A percentile compares a stretch with the other conserved stretches of the same genome.
Conservation (phyloP, 1,140 invertebrate species). For the Tetranychus urticae region DNA sequence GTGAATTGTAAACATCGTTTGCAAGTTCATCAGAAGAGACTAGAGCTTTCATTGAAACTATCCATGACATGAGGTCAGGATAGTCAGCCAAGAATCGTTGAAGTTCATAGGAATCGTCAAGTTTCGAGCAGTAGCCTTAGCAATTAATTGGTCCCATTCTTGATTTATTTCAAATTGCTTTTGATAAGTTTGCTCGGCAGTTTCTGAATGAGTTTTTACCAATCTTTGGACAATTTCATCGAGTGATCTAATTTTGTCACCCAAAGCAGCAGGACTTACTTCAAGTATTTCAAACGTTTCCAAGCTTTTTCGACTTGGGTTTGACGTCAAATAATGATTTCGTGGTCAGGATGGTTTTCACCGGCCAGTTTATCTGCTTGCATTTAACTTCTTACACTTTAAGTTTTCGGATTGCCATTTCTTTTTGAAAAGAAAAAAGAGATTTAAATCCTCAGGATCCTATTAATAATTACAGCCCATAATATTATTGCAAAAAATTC, state of each 20-base stretch:
- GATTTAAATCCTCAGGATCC: no score
- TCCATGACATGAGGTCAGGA: constrained; percentile 91
- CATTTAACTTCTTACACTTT: constrained; percentile 78
- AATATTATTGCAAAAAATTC: no score
- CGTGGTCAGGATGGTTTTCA: constrained; percentile 83
- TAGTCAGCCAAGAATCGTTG: constrained; percentile 94
- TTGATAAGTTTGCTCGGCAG: constrained; percentile 81
- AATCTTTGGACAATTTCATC: constrained; percentile 85
- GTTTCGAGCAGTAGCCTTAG: constrained; percentile 78
- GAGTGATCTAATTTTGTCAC: constrained; percentile 83
- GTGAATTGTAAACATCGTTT: constrained; percentile 97
- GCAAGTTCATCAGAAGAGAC: constrained; percentile 96
- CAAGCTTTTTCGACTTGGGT: constrained; percentile 91
- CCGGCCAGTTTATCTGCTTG: constrained; percentile 71
- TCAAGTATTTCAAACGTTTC: constrained; percentile 75
- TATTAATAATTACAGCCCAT: no score
- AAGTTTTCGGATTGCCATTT: constrained; percentile 92
- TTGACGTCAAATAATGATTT: constrained; percentile 64
- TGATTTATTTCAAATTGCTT: constrained; percentile 97
- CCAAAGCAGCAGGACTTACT: constrained; percentile 77
- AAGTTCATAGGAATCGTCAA: constrained; percentile 89
- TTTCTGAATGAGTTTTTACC: constrained; percentile 89
- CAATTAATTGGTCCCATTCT: constrained; percentile 86
- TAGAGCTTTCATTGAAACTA: constrained; percentile 91
- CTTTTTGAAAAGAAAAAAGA: constrained; percentile 99